These are phyloP conservation scores for Micromussa lordhowensis DNA, from an alignment of 92 coral and sea anemone genomes.

Conservation along the genomic window DNA sequence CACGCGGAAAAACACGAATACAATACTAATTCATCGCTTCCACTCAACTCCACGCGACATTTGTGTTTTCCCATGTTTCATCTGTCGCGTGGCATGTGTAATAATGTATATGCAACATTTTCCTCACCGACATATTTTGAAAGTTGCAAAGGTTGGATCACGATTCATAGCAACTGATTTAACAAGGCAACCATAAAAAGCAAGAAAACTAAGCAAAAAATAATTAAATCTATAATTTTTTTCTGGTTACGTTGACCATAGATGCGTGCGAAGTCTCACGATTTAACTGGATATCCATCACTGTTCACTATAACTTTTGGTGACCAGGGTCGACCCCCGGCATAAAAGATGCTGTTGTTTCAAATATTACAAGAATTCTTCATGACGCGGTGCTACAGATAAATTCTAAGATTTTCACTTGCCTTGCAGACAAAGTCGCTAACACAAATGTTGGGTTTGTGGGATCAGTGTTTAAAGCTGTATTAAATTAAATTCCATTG, in stretches of 20 bases:
- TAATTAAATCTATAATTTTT: neutral
- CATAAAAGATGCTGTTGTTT: neutral
- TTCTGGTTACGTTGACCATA: neutral
- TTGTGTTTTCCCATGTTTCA: neutral
- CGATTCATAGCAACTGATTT: neutral
- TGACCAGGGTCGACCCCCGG: neutral
- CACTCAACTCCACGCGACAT: too few relatives aligned
- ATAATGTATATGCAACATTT: neutral
- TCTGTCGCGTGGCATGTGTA: neutral
- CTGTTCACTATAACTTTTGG: neutral
- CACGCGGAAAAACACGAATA: neutral
- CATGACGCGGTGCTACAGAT: neutral
- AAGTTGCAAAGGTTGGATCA: neutral
- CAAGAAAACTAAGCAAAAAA: neutral
- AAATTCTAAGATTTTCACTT: neutral
- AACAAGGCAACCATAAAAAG: neutral
- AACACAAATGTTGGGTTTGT: neutral
- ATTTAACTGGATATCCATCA: neutral
- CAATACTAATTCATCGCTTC: too few relatives aligned
- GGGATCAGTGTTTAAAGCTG: neutral
- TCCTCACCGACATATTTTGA: neutral
- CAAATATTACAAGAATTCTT: neutral
- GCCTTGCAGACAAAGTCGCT: neutral
- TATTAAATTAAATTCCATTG: neutral
- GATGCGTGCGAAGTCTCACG: neutral